These are phyloP conservation scores for human (Homo sapiens) DNA, from an alignment of 2,113 vertebrate genomes.

Conservation along the genomic window DNA sequence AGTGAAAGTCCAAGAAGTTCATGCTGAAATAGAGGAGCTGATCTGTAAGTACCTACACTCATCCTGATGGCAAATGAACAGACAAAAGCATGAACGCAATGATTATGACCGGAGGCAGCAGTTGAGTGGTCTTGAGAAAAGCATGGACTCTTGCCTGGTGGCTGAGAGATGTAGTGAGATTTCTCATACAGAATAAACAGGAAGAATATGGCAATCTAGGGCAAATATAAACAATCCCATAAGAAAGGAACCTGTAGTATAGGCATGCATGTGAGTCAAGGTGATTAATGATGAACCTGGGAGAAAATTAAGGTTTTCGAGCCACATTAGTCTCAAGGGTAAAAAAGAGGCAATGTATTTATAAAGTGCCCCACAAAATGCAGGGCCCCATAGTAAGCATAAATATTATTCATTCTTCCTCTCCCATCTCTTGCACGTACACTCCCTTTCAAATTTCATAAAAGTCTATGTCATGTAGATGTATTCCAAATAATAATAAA, in stretches of 20 bases:
- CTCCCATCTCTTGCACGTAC: background rate
- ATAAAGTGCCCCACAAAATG: background rate
- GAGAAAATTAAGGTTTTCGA: background rate
- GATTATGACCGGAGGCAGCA: background rate
- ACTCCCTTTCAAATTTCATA: background rate
- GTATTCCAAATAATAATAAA: background rate
- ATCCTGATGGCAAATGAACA: background rate
- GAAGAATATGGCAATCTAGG: background rate
- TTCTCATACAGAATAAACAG: background rate
- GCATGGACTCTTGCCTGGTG: background rate
- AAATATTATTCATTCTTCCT: background rate
- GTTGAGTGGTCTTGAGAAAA: background rate
- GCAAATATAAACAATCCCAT: background rate
- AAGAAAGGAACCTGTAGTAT: background rate
- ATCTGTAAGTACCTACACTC: background rate
- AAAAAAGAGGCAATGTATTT: background rate
- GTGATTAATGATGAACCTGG: background rate
- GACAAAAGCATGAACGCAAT: background rate
- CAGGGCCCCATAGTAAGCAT: background rate
- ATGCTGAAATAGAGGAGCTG: background rate
- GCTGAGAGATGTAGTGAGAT: background rate
- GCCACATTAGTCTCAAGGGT: background rate
- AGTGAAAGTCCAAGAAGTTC: background rate
- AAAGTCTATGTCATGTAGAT: background rate
- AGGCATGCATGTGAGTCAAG: background rate